Evolutionary conservation across 1,140 invertebrate genomes (phyloP).

Genomic region (Drosophila gunungcola): DNA sequence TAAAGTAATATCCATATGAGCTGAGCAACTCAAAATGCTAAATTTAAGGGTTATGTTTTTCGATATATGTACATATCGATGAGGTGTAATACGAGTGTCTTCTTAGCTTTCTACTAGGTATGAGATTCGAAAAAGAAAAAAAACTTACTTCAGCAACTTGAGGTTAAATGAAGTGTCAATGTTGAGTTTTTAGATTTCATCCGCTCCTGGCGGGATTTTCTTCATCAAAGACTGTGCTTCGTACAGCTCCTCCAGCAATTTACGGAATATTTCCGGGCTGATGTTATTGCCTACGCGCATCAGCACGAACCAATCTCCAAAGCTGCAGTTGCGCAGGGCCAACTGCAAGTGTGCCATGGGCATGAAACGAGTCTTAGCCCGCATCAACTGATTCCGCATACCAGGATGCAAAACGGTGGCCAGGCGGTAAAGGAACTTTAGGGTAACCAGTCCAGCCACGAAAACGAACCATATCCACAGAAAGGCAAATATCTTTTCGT

Average conservation of each 20-base stretch:
- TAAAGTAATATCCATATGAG: neutral
- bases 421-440: conserved; percentile 87
- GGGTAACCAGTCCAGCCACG: conserved; percentile 87
- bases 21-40: conserved; percentile 7
- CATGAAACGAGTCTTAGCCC: conserved; percentile 84
- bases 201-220: conserved; percentile 8
- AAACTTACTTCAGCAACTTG: conserved; percentile 18
- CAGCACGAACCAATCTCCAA: conserved; percentile 90
- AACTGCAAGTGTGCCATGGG: conserved; percentile 32
- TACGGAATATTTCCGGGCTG: conserved; percentile 87
- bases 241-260: conserved; percentile 85
- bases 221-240: conserved; percentile 37
- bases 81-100: neutral
- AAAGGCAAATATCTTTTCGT: conserved; percentile 92
- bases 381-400: conserved; percentile 85
- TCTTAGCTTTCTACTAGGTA: conserved; percentile 3
- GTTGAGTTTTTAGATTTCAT: conserved; percentile 22
- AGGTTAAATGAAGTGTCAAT: neutral
- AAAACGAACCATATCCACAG: conserved; percentile 93
- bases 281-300: conserved; percentile 89
- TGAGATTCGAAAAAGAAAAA: neutral
- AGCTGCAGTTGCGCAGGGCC: conserved; percentile 68
- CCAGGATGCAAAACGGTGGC: conserved; percentile 55
- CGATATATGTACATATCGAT: conserved; percentile 59
- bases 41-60: neutral